phyloP scores from a whole-genome alignment of 2,888 invertebrate species.

The Pegoplata infirma region DNA sequence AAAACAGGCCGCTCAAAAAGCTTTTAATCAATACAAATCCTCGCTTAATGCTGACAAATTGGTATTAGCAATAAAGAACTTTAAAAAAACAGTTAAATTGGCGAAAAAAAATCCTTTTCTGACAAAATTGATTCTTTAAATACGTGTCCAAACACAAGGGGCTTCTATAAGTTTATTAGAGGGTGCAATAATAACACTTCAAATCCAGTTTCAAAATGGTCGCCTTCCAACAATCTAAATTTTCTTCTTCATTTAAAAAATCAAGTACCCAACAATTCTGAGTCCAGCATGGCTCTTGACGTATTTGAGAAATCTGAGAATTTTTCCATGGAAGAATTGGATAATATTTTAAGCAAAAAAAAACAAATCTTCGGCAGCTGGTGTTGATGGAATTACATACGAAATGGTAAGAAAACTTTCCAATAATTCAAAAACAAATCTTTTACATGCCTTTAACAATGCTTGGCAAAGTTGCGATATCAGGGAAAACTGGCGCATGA shows the following conservation, averaged over 20 bases:
- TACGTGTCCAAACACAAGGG: neutral
- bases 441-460: neutral
- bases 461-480: slow-evolving; percentile 8
- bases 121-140: neutral
- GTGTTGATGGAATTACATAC: neutral
- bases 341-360: neutral
- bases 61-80: neutral
- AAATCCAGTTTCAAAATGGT: neutral
- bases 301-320: neutral
- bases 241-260: neutral
- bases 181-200: neutral
- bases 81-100: neutral
- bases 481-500: slow-evolving; percentile 22
- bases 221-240: neutral
- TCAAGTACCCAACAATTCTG: neutral
- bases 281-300: neutral
- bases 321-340: neutral
- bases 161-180: neutral
- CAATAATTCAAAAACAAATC: neutral
- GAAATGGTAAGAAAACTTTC: slow-evolving; percentile 3
- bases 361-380: slow-evolving; percentile 11
- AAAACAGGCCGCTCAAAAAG: neutral
- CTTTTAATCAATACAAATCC: neutral
- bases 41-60: neutral
- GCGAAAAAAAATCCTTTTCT: neutral